These are phyloP conservation scores for Burhinus bistriatus DNA, from an alignment of 2,113 vertebrate species.

Conservation along the genomic window DNA sequence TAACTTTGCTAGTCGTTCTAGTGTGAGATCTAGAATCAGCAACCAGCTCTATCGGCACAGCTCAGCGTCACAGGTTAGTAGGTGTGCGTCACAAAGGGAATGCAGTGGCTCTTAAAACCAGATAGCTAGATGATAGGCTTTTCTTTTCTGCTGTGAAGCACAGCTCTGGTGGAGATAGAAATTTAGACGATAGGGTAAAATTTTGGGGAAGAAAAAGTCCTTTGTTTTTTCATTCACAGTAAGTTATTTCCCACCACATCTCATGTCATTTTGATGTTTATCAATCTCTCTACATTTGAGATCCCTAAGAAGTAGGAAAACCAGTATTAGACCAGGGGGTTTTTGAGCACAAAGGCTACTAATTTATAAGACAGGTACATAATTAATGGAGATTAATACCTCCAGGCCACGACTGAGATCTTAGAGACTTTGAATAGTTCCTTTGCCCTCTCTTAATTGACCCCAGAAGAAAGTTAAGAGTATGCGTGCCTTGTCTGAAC, in stretches of 20 bases:
- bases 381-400: background rate
- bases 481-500: rapidly evolving
- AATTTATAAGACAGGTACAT: background rate
- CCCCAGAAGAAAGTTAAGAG: background rate
- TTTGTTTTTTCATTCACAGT: background rate
- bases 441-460: background rate
- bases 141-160: background rate
- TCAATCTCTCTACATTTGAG: background rate
- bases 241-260: background rate
- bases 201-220: rapidly evolving
- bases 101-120: background rate
- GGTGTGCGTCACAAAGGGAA: rapidly evolving
- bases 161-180: background rate
- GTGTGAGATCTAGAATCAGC: background rate
- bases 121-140: background rate
- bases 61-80: background rate
- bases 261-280: background rate
- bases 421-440: background rate
- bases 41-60: background rate
- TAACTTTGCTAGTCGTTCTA: background rate
- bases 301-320: background rate
- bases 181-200: background rate
- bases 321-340: background rate
- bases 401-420: background rate
- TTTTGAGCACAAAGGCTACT: background rate